Evolutionary conservation across 1,140 invertebrate species (phyloP), one percentile per base, ranked within the genome.

Genomic region (Drosophila saltans): DNA sequence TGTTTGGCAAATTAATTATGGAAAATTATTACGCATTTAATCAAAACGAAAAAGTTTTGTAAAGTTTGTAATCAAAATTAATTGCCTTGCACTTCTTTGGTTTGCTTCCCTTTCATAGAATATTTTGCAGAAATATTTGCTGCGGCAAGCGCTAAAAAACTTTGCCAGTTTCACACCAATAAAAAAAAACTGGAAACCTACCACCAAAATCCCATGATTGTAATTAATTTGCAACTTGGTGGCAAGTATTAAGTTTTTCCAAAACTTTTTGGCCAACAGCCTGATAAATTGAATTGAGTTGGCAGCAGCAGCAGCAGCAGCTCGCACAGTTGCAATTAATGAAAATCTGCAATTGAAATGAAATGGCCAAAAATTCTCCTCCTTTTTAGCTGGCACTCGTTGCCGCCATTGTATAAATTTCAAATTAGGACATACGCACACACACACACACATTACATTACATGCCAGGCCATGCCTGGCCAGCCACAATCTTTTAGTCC

Each of bases 271-370:
- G 65, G 56, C 28, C 73, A 24, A 57, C 16, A 56, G 43, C 40
- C 59, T 70, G 65, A 66, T 68, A 77, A 83, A 84, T 85, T 85
- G 45, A 81, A 81, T 84, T 70, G 74, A 77, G 67, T 69, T 71
- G 61, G 64, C 21, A 45, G 16, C 16, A 16, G 16, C 21, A 45
- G 16, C 16, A 16, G 16, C 16, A 16, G 0, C 16, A 16, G 55
- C 52, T 21, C 56, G 62, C 68, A 71, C 75, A 85, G 62, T 79
- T 69, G 75, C 72, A 82, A 76, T 73, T 86, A 65, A 61, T 70
- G 59, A 64, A 64, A 88, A 82, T 81, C 66, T 68, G 66, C 72
- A 76, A 72, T 69, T 59, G 72, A 88, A 86, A 79, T 79, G 57
- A 52, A 36, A 36, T 36, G 33, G 40, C 24, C 62, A 40, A 40